Base-by-base conservation (phyloP, 1,140 invertebrate species). In the Dendroctonus valens region DNA sequence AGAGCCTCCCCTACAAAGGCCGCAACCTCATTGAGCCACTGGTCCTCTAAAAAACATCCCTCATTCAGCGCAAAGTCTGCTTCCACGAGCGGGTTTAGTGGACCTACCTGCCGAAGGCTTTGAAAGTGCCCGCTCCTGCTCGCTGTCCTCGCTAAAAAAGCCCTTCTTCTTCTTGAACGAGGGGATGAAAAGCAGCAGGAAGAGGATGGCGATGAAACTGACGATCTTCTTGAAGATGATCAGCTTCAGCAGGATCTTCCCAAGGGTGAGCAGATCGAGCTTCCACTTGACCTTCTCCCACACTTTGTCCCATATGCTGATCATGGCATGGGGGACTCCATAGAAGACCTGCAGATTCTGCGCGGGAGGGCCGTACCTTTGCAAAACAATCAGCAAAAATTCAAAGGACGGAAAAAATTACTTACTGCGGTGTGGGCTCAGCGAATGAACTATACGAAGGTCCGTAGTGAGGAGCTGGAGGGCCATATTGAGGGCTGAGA, bases 141-240 rank as follows among this genome's bases (percentile, higher is more conserved):
- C 66, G 11, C 59, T 66, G n/a, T 65, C 58, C 52, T 62, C 65
- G n/a, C 11, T 41, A 7, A 46, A 54, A 54, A 59, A 64, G n/a
- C 41, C 59, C 61, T 74, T 74, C 44, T 68, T 68, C 26, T 71
- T 76, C 65, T 85, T 85, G 9, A 91, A 77, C 73, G 88, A 88
- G 0, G 89, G 89, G 57, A 91, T 85, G 65, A 91, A 89, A 7
- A 91, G 74, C 59, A 91, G 73, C 67, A 91, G 79, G 74, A 87
- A 91, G 58, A 91, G 83, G 1, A 90, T 77, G 0, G 86, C 89
- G 41, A 91, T 85, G 74, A 90, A 90, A 73, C 89, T 90, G 12
- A 91, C 86, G 53, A 90, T 86, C 77, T 91, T 87, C 75, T 91
- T 90, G 70, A 91, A 90, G 66, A 91, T 87, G 2, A 90, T 78